phyloP scores from a whole-genome alignment of 1,140 invertebrate genomes.

The Maniola jurtina region DNA sequence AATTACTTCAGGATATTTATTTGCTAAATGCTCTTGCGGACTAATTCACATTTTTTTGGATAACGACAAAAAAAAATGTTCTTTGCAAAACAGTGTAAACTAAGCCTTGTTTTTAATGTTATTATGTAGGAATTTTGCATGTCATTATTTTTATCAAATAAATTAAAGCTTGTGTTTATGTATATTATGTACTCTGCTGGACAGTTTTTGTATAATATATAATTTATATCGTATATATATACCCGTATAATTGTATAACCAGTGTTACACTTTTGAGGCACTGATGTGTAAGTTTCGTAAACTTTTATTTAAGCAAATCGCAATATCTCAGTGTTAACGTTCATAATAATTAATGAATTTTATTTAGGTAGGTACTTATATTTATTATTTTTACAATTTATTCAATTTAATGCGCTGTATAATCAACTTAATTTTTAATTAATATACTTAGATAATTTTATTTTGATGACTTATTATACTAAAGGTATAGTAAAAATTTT shows the following conservation, averaged over 20 bases:
- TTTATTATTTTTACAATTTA: slow-evolving; percentile 32
- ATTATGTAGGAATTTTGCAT: slow-evolving; percentile 6
- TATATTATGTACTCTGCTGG: slow-evolving; percentile 17
- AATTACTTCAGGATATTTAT: too few relatives aligned
- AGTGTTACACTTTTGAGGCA: slow-evolving; percentile 38
- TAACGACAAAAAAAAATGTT: too few relatives aligned
- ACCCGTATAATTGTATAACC: neutral
- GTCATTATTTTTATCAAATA: slow-evolving; percentile 9
- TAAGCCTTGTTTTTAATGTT: slow-evolving; percentile 10
- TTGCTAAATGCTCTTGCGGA: too few relatives aligned
- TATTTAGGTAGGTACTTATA: slow-evolving; percentile 17
- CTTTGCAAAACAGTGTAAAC: slow-evolving; percentile 11
- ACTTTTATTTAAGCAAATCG: slow-evolving; percentile 26
- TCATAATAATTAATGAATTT: slow-evolving; percentile 21
- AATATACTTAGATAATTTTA: neutral
- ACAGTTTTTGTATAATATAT: slow-evolving; percentile 11
- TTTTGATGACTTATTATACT: slow-evolving; percentile 1
- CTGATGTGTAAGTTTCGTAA: slow-evolving; percentile 28
- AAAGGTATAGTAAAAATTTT: neutral
- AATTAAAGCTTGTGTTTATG: slow-evolving; percentile 13
- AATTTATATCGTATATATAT: neutral
- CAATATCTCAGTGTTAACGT: slow-evolving; percentile 37
- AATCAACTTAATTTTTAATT: neutral
- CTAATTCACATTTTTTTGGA: too few relatives aligned
- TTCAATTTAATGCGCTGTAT: slow-evolving; percentile 6